Percentiles rank a stretch among this genome's conserved stretches.
These are phyloP conservation scores for Microcebus jonahi DNA, from an alignment of 2,113 vertebrate genomes.

Conservation along the genomic window DNA sequence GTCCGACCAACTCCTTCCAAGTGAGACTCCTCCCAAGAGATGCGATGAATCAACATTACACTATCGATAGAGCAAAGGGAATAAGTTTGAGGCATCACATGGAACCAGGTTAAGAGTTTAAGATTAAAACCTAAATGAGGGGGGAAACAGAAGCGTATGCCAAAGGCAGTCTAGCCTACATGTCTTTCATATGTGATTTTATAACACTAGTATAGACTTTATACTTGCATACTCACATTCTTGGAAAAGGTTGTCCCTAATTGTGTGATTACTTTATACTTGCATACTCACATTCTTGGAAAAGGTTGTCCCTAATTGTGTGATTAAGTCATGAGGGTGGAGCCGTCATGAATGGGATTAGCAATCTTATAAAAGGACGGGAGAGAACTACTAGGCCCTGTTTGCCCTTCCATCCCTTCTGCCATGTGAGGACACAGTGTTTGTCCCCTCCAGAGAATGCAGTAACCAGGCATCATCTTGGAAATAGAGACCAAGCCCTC, in stretches of 20 bases:
- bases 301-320: no score
- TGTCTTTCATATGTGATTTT: not conserved
- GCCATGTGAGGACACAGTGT: not conserved
- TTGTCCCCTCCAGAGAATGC: not conserved
- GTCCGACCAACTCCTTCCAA: constrained; percentile 40
- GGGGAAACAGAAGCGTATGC: not conserved
- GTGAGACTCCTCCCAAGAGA: constrained; percentile 53
- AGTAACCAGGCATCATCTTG: not conserved
- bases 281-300: no score
- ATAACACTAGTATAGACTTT: no score
- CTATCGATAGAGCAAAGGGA: constrained; percentile 33
- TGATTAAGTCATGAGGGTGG: not conserved
- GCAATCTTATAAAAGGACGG: not conserved
- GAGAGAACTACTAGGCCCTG: not conserved
- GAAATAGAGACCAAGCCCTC: not conserved
- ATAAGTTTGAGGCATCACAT: not conserved
- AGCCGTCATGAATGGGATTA: not conserved
- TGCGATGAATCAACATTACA: constrained; percentile 28
- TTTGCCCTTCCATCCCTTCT: not conserved
- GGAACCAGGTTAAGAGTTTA: not conserved
- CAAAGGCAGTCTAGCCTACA: not conserved
- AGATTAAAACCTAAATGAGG: not conserved
- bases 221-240: no score
- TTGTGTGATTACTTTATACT: not conserved
- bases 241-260: no score